Conservation (phyloP, 2,113 vertebrate species). For the Rhinichthys klamathensis region DNA sequence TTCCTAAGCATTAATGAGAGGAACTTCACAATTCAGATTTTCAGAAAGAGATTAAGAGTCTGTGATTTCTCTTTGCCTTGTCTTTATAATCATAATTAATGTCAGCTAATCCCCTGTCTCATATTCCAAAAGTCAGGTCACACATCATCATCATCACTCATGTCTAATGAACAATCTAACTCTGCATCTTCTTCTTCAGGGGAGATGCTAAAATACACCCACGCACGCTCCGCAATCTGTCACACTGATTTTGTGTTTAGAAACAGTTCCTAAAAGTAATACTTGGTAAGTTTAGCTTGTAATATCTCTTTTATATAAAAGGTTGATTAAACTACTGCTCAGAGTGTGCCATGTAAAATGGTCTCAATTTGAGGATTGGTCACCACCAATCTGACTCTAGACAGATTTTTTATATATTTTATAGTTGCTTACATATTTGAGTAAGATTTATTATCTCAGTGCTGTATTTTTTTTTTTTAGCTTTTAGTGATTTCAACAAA, state of each 20-base stretch:
- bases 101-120: conserved; percentile 14
- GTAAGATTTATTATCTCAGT: too few species aligned
- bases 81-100: conserved; percentile 19
- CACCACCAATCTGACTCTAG: too few species aligned
- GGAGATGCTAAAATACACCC: conserved; percentile 1
- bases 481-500: too few species aligned
- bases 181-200: conserved; percentile 31
- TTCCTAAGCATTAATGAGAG: not conserved
- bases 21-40: not conserved
- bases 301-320: not conserved
- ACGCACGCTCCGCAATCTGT: not conserved
- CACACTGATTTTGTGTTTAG: not conserved
- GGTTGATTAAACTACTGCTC: not conserved
- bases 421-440: too few species aligned
- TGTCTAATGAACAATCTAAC: conserved; percentile 28
- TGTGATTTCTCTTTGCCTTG: conserved; percentile 17
- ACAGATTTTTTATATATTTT: too few species aligned
- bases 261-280: not conserved
- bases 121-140: conserved; percentile 25
- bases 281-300: not conserved
- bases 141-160: conserved; percentile 36
- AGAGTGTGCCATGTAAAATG: too few species aligned
- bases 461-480: too few species aligned
- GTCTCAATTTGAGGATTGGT: too few species aligned
- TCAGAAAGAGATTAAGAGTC: not conserved